Conservation (phyloP, 2,797 vertebrate genomes). For the Melanotaenia nigrans region DNA sequence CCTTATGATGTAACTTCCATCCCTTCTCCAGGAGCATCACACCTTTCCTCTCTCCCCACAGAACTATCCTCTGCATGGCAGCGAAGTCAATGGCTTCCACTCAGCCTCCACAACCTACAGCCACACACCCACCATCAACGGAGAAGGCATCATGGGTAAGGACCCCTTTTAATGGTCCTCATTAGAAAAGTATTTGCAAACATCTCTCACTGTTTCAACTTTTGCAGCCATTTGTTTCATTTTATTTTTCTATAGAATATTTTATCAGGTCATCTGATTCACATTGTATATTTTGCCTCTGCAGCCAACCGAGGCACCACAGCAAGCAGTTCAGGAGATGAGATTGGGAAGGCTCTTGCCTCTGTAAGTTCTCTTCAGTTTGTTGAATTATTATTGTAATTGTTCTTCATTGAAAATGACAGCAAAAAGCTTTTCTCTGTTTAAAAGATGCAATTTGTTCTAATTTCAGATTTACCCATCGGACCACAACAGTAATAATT, state of each 20-base stretch:
- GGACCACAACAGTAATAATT: slow-evolving; percentile 98
- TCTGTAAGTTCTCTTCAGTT: slow-evolving; percentile 86
- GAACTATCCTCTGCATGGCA: slow-evolving; percentile 94
- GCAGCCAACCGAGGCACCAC: slow-evolving; percentile 91
- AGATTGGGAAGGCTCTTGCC: slow-evolving; percentile 97
- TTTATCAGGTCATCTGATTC: slow-evolving; percentile 53
- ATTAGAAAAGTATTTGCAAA: slow-evolving; percentile 3
- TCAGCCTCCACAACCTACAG: slow-evolving; percentile 87
- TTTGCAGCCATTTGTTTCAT: slow-evolving; percentile 8
- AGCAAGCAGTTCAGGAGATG: slow-evolving; percentile 95
- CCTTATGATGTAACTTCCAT: slow-evolving; percentile 51
- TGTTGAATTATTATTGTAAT: background rate
- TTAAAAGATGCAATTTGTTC: background rate
- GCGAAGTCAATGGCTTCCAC: slow-evolving; percentile 92
- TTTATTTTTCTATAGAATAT: slow-evolving; percentile 3
- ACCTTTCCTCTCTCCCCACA: slow-evolving; percentile 79
- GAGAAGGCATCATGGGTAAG: slow-evolving; percentile 92
- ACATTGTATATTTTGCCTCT: slow-evolving; percentile 51
- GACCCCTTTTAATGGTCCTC: background rate
- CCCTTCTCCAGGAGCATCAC: slow-evolving; percentile 63
- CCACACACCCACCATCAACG: slow-evolving; percentile 92
- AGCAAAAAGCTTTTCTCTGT: slow-evolving; percentile 22
- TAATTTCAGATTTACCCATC: slow-evolving; percentile 94
- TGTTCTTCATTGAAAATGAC: background rate
- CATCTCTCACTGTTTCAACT: slow-evolving; percentile 20